Percentiles rank a stretch among this genome's conserved stretches.
Conservation (phyloP, 2,113 vertebrate genomes). For the Ramphastos sulfuratus region DNA sequence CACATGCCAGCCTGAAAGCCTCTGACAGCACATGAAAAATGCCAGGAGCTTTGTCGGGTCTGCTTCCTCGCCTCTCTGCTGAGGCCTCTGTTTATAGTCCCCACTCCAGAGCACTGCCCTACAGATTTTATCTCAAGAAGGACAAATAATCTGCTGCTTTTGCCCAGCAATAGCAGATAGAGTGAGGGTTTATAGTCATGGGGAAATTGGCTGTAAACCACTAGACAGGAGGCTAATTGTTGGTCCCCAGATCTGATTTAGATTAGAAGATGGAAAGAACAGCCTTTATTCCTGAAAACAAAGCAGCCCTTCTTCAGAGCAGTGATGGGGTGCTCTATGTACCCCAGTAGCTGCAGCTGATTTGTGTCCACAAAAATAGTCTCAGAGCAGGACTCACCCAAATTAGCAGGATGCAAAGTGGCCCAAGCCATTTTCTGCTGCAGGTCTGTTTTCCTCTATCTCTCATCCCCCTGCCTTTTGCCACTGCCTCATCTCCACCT, state of each 20-base stretch:
- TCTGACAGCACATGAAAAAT: background rate
- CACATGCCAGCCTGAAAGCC: background rate
- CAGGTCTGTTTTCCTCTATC: background rate
- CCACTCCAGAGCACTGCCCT: background rate
- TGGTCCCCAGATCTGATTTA: background rate
- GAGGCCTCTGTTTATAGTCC: background rate
- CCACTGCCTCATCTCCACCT: background rate
- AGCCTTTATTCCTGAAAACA: background rate
- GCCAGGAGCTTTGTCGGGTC: background rate
- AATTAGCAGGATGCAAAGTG: background rate
- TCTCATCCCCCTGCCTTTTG: background rate
- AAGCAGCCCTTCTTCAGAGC: background rate
- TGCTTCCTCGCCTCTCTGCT: background rate
- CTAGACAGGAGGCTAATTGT: background rate
- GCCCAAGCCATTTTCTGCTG: background rate
- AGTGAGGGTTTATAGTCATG: background rate
- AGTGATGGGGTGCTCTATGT: rapidly evolving
- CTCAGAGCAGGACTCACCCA: background rate
- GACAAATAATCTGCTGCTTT: background rate
- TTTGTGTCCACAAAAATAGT: background rate
- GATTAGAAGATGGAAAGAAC: background rate
- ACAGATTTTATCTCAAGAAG: background rate
- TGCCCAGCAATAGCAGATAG: background rate
- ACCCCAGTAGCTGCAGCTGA: background rate
- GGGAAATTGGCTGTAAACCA: background rate